Evolutionary conservation across 2,797 vertebrate genomes (phyloP), one percentile per base, ranked within the genome.

Genomic region (Sebastolobus altivelis): DNA sequence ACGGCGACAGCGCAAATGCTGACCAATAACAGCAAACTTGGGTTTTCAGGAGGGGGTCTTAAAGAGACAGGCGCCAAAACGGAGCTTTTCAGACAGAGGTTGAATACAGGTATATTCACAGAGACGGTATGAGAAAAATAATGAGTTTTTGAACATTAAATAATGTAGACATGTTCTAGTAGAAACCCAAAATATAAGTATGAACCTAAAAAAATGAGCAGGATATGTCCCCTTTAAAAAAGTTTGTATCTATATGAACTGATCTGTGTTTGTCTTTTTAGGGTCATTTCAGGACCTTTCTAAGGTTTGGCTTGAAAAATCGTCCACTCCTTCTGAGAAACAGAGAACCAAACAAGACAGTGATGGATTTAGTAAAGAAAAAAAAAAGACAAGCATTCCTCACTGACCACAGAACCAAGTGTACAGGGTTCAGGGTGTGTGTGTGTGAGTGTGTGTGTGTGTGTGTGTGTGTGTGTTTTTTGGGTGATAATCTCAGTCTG

Each of bases 331-430:
- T 58, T 52, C 61, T 38, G 55, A 52, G 6, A 68, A 35, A 46
- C 54, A 52, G 22, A 58, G 4, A 49, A 13, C 16, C 6, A 25
- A 49, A 63, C 49, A 27, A 31, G 46, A 67, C 14, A 3, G 33
- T 8, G 40, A 52, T 59, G 54, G 61, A 49, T 37, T 27, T 16
- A 52, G 20, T 2, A n/a, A 31, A 10, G 4, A 14, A 18, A 31
- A 61, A 8, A 25, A n/a, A 70, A 69, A 12, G 8, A 62, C 46
- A 62, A 35, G 49, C 72, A 55, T 46, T 77, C 27, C 27, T 67
- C 25, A 8, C 38, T 35, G 60, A 35, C 75, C 65, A 46, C 38
- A 62, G 40, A 8, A 6, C 0, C 0, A 61, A 29, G 25, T 18
- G n/a, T 27, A 31, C 29, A 60, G 13, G 60, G 25, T 65, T 79